These are phyloP conservation scores for Carollia perspicillata DNA, from an alignment of 2,113 vertebrate genomes.

Conservation along the genomic window DNA sequence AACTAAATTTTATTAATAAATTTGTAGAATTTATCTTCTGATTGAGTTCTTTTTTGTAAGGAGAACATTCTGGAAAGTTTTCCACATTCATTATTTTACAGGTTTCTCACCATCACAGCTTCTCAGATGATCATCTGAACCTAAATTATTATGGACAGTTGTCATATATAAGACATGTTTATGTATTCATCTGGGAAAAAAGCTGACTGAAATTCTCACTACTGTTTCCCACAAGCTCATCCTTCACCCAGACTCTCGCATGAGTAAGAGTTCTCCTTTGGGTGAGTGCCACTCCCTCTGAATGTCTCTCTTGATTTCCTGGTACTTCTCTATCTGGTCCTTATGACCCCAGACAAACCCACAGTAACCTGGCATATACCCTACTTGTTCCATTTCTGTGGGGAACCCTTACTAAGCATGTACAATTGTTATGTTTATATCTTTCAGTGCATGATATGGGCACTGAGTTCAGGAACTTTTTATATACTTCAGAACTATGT, in stretches of 20 bases:
- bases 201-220: not conserved
- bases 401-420: not conserved
- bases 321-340: not conserved
- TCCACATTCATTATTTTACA: not conserved
- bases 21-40: not conserved
- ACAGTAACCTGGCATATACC: not conserved
- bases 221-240: not conserved
- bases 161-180: not conserved
- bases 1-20: not conserved
- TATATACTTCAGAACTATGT: not conserved
- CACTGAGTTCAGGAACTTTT: not conserved
- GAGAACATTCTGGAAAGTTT: not conserved
- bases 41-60: not conserved
- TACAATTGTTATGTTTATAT: constrained; percentile 5
- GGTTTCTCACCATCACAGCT: not conserved
- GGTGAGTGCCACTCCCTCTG: not conserved
- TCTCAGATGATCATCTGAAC: not conserved
- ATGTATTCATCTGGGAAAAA: not conserved
- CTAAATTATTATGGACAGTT: not conserved
- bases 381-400: not conserved
- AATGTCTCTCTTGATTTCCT: not conserved
- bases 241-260: not conserved
- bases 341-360: not conserved
- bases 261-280: not conserved
- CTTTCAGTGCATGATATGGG: not conserved